A percentile compares a stretch with the other conserved stretches of the same genome.
Evolutionary conservation across 1,140 invertebrate genomes (phyloP).

Genomic region (Aphaenogaster ashmeadi): DNA sequence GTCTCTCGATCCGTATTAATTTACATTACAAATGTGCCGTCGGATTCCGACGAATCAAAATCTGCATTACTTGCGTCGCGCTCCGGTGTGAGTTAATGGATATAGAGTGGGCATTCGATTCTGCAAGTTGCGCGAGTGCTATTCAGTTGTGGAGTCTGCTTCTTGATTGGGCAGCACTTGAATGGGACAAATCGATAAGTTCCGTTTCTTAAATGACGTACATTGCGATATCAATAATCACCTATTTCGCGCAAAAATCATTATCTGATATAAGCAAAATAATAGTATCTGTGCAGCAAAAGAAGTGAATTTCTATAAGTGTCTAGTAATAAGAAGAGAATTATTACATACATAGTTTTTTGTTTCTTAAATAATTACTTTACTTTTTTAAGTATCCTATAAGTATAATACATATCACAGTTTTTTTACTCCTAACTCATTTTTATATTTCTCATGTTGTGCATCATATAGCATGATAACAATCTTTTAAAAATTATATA

Average conservation of each 20-base stretch:
- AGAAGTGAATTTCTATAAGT: background rate
- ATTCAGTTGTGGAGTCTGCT: conserved; percentile 29
- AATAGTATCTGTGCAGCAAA: background rate
- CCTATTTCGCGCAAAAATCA: background rate
- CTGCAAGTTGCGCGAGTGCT: conserved; percentile 50
- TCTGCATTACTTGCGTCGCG: conserved; percentile 50
- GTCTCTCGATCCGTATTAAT: conserved; percentile 52
- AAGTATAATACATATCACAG: background rate
- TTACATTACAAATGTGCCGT: conserved; percentile 57
- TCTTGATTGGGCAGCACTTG: conserved; percentile 45
- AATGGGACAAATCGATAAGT: conserved; percentile 59
- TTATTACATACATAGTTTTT: background rate
- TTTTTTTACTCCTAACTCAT: background rate
- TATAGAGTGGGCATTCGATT: conserved; percentile 62
- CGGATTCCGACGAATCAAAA: conserved; percentile 55
- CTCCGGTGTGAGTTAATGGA: conserved; percentile 52
- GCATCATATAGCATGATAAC: background rate
- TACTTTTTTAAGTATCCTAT: background rate
- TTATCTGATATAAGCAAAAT: background rate
- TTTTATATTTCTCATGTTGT: background rate
- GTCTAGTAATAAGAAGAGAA: background rate
- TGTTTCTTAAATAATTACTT: background rate
- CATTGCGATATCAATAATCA: background rate
- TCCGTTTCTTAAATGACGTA: background rate
- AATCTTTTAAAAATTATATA: background rate